Evolutionary conservation across 2,113 vertebrate species (phyloP), one percentile per base, ranked within the genome.

Genomic region (Barbus barbus): DNA sequence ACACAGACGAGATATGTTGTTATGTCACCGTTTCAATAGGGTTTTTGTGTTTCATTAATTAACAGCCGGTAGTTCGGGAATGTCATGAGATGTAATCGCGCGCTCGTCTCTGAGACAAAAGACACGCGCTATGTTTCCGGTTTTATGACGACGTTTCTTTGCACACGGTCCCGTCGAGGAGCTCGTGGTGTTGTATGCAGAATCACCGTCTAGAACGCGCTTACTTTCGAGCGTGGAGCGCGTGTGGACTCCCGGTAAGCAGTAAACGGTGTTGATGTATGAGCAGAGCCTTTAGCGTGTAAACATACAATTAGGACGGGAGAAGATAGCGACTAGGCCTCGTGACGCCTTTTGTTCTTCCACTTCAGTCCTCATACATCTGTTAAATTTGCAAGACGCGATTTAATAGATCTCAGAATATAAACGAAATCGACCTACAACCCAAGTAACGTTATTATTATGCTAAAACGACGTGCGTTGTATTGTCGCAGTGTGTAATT

Each of bases 131-230:
- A n/a, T n/a, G 92, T 91, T 98, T 99, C 88, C 98, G 97, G 94
- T 99, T 98, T 98, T 97, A 26, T 26, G 95, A 46, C 97, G 97
- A 81, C 96, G 97, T 92, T 96, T 88, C 97, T 97, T 93, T 98
- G 98, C 91, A 98, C 97, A 24, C 97, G 97, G 90, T 99, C 94
- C 96, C 97, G 90, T 61, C 89, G 87, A 41, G 79, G 84, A 16
- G 46, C 48, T 51, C 18, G 65, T 72, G 80, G 80, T 82, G 80
- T 82, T 53, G 80, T 71, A 65, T 82, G 80, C 80, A 82, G 22
- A 69, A 69, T 56, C 46, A 20, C 28, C 22, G 31, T 14, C 46
- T 9, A 46, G 20, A 71, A 82, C 79, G 79, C 79, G 73, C 73
- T 77, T 63, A 77, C 24, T 16, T 63, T 83, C 58, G 74, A 77